Base-by-base conservation (phyloP, 2,113 vertebrate genomes). In the Glaucidium brasilianum region DNA sequence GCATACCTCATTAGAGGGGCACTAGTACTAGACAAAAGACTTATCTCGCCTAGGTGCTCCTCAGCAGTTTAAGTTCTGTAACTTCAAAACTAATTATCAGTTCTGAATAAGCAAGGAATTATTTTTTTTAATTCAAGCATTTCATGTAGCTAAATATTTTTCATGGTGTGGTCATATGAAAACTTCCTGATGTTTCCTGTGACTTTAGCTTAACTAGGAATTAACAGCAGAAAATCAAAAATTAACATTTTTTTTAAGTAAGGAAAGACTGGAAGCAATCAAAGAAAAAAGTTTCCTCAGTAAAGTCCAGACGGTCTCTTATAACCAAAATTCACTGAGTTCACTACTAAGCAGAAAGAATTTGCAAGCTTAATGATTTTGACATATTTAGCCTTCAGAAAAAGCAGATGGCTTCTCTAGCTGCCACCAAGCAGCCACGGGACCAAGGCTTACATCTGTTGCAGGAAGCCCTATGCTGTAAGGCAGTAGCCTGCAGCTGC, bases 401-500 rank as follows among this genome's bases (percentile, higher is more conserved):
- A 75, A 85, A 62, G 53, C n/a, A 93, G 10, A 3, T 43, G 20
- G 7, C 81, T 92, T 72, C 52, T 63, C 26, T 30, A 52, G 52
- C 30, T 92, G 52, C 37, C 39, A 78, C 32, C 32, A 55, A 88
- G 41, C 8, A 26, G 6, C 43, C 66, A 20, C 0, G 2, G 41
- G 19, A 69, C n/a, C 30, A 77, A 84, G 30, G 10, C 10, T n/a
- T 10, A 4, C 1, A 2, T 8, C 16, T 77, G 39, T 58, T 39
- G 37, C 21, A 50, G 26, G 53, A 84, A 49, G 19, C 52, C 21
- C 17, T 29, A 10, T 19, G 18, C 21, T 52, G 45, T 4, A 5
- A 21, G 89, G 37, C 4, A 3, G 12, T 11, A 41, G 58, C 49
- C 34, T 55, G n/a, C 0, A 2, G 43, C 47, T 0, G 0, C 43